Evolutionary conservation across 2,113 vertebrate species (phyloP).

Genomic region (Thunnus thynnus): DNA sequence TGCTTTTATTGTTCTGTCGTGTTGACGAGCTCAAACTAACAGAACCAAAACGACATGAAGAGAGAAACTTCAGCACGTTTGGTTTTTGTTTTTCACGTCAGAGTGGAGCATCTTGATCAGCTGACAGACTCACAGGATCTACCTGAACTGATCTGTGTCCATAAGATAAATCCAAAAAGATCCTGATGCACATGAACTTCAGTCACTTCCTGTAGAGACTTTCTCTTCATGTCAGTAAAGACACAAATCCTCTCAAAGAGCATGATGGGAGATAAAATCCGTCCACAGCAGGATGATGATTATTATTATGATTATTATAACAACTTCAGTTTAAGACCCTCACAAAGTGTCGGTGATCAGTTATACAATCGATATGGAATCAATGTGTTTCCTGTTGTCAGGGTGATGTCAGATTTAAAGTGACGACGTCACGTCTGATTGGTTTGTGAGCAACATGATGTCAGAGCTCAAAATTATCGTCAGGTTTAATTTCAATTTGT

Average conservation of each 20-base stretch:
- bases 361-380: too few species aligned
- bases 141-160: too few species aligned
- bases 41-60: slow-evolving; percentile 23
- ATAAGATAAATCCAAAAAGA: too few species aligned
- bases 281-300: not conserved
- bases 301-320: not conserved
- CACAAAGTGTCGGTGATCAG: not conserved
- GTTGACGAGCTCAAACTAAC: too few species aligned
- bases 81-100: not conserved
- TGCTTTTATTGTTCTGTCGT: slow-evolving; percentile 2
- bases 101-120: slow-evolving; percentile 4
- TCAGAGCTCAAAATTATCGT: too few species aligned
- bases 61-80: too few species aligned
- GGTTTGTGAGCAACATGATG: too few species aligned
- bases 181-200: not conserved
- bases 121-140: not conserved
- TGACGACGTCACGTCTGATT: too few species aligned
- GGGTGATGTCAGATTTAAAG: too few species aligned
- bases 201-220: not conserved
- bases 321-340: not conserved
- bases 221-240: not conserved
- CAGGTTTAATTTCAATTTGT: too few species aligned
- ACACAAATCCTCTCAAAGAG: not conserved
- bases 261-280: not conserved
- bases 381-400: too few species aligned